A percentile compares a stretch with the other conserved stretches of the same genome.
phyloP scores from a whole-genome alignment of 2,888 invertebrate genomes.

The Diogma glabrata region DNA sequence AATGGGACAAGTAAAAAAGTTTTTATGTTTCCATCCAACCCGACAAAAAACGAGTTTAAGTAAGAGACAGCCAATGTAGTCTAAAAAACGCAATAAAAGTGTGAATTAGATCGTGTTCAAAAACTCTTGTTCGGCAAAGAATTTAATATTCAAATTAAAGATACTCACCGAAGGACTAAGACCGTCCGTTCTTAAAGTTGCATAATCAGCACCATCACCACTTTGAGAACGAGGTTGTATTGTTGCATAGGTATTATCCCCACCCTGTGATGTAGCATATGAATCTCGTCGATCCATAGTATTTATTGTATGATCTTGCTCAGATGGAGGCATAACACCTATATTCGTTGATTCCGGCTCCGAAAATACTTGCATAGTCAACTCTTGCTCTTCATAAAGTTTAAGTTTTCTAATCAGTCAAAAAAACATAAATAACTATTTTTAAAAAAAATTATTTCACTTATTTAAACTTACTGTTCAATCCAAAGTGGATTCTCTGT shows the following conservation, averaged over 20 bases:
- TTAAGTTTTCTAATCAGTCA: conserved; percentile 69
- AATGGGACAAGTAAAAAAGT: too few relatives aligned
- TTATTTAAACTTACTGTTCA: conserved; percentile 55
- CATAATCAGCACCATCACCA: conserved; percentile 36
- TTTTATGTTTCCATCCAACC: too few relatives aligned
- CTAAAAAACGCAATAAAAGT: too few relatives aligned
- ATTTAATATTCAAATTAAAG: too few relatives aligned
- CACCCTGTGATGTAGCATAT: conserved; percentile 31
- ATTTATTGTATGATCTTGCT: background rate
- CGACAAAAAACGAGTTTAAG: too few relatives aligned
- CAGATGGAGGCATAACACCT: background rate
- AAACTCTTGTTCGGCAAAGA: too few relatives aligned
- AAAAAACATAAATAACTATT: conserved; percentile 8
- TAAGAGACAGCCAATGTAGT: too few relatives aligned
- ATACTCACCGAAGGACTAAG: conserved; percentile 31
- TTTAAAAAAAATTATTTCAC: conserved; percentile 5
- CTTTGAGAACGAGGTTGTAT: conserved; percentile 30
- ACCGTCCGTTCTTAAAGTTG: conserved; percentile 35
- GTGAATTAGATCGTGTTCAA: too few relatives aligned
- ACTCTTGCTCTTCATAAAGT: conserved; percentile 82
- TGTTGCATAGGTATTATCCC: conserved; percentile 37
- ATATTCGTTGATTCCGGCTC: conserved; percentile 45
- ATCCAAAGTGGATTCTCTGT: conserved; percentile 90
- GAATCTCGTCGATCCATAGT: conserved; percentile 32
- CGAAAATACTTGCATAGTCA: conserved; percentile 86